phyloP scores from a whole-genome alignment of 2,888 invertebrate species.

The Tinea trinotella region DNA sequence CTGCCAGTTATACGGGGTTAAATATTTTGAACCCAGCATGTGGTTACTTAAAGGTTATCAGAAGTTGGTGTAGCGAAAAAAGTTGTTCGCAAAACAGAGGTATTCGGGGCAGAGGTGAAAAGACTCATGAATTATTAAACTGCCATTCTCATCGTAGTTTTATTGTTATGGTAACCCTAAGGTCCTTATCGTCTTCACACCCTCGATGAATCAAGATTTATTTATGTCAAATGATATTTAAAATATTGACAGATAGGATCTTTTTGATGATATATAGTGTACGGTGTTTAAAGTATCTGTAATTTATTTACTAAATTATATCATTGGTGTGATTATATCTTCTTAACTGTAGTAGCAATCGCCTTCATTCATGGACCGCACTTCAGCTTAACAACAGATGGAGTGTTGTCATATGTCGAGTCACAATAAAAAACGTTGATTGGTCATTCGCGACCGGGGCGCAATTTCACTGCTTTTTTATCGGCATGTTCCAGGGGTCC shows the following conservation, averaged over 20 bases:
- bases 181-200: conserved; percentile 5
- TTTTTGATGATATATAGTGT: neutral
- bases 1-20: neutral
- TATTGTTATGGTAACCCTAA: conserved; percentile 16
- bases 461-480: too few relatives aligned
- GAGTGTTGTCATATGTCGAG: too few relatives aligned
- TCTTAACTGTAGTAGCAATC: too few relatives aligned
- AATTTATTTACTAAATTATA: too few relatives aligned
- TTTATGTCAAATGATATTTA: conserved; percentile 6
- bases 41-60: neutral
- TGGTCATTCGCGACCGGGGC: too few relatives aligned
- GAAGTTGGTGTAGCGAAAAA: neutral
- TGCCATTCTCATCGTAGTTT: conserved; percentile 21
- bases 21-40: neutral
- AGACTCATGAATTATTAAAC: conserved; percentile 61
- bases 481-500: too few relatives aligned
- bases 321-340: too few relatives aligned
- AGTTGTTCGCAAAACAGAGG: neutral
- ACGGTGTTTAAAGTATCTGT: too few relatives aligned
- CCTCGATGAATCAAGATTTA: conserved; percentile 9
- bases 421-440: too few relatives aligned
- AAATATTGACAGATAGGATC: neutral
- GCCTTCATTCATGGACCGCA: too few relatives aligned
- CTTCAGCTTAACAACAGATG: too few relatives aligned
- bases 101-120: conserved; percentile 37